phyloP scores from a whole-genome alignment of 2,888 invertebrate genomes.

The Colletes collaris region DNA sequence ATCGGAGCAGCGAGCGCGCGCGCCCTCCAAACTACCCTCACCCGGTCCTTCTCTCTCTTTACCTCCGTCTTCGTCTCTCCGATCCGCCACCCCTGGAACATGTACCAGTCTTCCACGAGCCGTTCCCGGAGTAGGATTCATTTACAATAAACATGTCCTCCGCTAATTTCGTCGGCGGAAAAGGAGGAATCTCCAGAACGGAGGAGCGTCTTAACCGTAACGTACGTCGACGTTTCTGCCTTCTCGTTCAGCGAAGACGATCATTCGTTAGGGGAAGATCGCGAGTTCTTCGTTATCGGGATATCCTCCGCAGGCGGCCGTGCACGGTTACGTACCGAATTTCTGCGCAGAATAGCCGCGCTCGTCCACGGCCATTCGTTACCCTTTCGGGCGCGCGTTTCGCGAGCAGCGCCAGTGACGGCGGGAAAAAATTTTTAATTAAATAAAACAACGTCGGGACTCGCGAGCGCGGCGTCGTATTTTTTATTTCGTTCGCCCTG shows the following conservation, averaged over 20 bases:
- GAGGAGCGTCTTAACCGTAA: conserved; percentile 69
- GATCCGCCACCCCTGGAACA: conserved; percentile 59
- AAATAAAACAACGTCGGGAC: conserved; percentile 41
- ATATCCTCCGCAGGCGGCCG: conserved; percentile 24
- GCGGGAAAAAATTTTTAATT: conserved; percentile 44
- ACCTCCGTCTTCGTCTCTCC: conserved; percentile 49
- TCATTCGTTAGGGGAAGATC: conserved; percentile 58
- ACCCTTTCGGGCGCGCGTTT: neutral
- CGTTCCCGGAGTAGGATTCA: conserved; percentile 77
- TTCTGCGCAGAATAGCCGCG: conserved; percentile 25
- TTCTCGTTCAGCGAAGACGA: conserved; percentile 59
- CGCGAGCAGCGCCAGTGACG: neutral
- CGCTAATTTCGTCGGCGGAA: conserved; percentile 78
- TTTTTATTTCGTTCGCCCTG: conserved; percentile 16
- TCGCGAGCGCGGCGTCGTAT: conserved; percentile 1
- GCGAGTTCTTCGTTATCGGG: conserved; percentile 53
- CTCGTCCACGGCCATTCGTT: conserved; percentile 18
- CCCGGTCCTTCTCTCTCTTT: conserved; percentile 43
- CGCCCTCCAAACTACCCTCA: conserved; percentile 64
- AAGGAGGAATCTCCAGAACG: conserved; percentile 71
- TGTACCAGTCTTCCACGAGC: conserved; percentile 67
- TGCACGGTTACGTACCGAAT: conserved; percentile 36
- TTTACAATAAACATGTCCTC: conserved; percentile 82
- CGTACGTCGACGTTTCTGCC: conserved; percentile 67
- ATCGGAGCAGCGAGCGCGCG: conserved; percentile 75